A percentile compares a stretch with the other conserved stretches of the same genome.
phyloP scores from a whole-genome alignment of 2,888 invertebrate species.

The Elmis aenea region DNA sequence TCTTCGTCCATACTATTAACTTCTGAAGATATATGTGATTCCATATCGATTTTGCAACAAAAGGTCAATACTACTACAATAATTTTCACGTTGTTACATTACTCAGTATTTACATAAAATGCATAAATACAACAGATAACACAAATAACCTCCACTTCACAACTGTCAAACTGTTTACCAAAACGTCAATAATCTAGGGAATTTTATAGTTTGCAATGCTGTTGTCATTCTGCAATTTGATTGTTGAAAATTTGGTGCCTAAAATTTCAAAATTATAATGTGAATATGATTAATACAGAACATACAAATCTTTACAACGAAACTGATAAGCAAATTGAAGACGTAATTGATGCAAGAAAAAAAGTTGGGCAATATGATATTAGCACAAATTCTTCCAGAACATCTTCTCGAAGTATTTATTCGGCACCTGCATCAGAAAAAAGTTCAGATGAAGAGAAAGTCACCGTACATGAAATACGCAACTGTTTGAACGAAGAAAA shows the following conservation, averaged over 20 bases:
- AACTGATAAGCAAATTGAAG: constrained; percentile 38
- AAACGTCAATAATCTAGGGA: constrained; percentile 14
- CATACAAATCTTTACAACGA: no score
- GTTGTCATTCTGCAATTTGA: no score
- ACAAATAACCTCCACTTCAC: no score
- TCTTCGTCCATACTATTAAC: constrained; percentile 36
- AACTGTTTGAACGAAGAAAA: constrained; percentile 25
- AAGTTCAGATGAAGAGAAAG: constrained; percentile 1
- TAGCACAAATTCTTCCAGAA: constrained; percentile 23
- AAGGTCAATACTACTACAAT: constrained; percentile 4
- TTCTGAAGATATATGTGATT: constrained; percentile 31
- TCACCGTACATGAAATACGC: constrained; percentile 27
- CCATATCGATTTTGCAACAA: constrained; percentile 27
- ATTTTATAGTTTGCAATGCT: no score
- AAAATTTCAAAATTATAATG: no score
- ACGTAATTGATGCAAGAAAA: constrained; percentile 42
- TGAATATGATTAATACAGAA: no score
- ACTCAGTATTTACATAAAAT: no score
- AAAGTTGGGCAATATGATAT: constrained; percentile 40
- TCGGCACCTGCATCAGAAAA: constrained; percentile 25
- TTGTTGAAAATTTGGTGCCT: no score
- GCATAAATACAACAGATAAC: no score
- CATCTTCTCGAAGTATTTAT: constrained; percentile 30
- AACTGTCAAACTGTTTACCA: constrained; percentile 5
- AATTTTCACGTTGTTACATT: no score